A percentile compares a stretch with the other conserved stretches of the same genome.
Conservation (phyloP, 2,888 invertebrate species). For the Archips xylosteana region DNA sequence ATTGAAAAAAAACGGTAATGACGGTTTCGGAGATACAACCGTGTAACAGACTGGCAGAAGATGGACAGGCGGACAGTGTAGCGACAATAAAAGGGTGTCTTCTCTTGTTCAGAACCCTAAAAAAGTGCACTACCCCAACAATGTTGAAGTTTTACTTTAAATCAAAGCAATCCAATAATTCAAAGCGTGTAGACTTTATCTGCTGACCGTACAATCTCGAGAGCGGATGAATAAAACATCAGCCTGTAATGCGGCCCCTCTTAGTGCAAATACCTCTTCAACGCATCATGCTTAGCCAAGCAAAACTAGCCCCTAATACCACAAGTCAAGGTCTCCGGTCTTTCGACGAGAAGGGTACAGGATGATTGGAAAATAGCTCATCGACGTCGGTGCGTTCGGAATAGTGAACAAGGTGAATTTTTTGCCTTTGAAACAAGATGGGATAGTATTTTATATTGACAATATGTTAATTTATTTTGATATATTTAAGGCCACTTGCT, state of each 20-base stretch:
- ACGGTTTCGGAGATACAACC: too few species aligned
- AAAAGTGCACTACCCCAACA: too few species aligned
- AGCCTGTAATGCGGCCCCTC: slow-evolving; percentile 14
- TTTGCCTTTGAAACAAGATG: background rate
- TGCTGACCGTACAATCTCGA: background rate
- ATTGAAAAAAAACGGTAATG: too few species aligned
- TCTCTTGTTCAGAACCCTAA: too few species aligned
- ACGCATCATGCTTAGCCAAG: background rate
- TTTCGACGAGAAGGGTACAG: background rate
- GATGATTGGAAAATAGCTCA: slow-evolving; percentile 2
- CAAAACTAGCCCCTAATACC: background rate
- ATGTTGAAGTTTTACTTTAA: background rate
- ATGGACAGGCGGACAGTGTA: too few species aligned
- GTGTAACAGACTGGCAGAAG: too few species aligned
- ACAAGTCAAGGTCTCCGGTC: background rate
- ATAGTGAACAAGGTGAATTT: slow-evolving; percentile 1
- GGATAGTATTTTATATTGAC: too few species aligned
- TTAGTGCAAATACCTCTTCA: slow-evolving; percentile 9
- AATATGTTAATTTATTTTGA: too few species aligned
- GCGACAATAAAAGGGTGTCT: too few species aligned
- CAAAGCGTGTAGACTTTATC: background rate
- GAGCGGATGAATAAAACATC: slow-evolving; percentile 22
- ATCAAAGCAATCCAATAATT: background rate
- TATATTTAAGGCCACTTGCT: too few species aligned
- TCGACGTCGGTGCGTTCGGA: background rate